These are phyloP conservation scores for Drosophila pseudotakahashii DNA, from an alignment of 2,888 invertebrate genomes.

Conservation along the genomic window DNA sequence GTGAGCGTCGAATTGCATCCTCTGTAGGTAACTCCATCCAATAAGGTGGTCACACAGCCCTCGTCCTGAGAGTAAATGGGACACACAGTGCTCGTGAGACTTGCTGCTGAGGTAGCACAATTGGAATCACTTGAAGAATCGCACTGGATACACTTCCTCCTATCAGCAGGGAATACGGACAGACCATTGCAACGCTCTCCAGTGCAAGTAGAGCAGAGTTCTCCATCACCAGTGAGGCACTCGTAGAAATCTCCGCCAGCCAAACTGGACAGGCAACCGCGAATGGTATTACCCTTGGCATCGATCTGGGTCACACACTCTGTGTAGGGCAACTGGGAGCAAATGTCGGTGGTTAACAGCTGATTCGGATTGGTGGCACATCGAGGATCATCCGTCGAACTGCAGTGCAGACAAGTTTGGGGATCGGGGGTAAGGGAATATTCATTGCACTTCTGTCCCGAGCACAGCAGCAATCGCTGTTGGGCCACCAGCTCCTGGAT, in stretches of 20 bases:
- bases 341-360: constrained; percentile 53
- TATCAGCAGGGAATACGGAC: constrained; percentile 68
- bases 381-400: constrained; percentile 65
- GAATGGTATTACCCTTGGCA: constrained; percentile 67
- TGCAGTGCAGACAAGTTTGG: constrained; percentile 71
- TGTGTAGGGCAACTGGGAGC: constrained; percentile 73
- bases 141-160: constrained; percentile 78
- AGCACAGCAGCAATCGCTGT: constrained; percentile 71
- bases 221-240: constrained; percentile 64
- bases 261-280: constrained; percentile 76
- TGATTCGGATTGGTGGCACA: constrained; percentile 82
- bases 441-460: constrained; percentile 73
- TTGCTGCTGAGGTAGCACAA: constrained; percentile 70
- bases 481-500: constrained; percentile 65
- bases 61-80: constrained; percentile 69
- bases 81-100: constrained; percentile 65
- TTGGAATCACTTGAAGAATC: constrained; percentile 58
- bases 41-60: constrained; percentile 70
- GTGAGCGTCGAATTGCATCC: constrained; percentile 75
- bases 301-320: constrained; percentile 77
- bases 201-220: constrained; percentile 68
- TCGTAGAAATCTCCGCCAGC: constrained; percentile 58
- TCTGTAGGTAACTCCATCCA: constrained; percentile 69
- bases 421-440: constrained; percentile 45
- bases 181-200: constrained; percentile 74